These are phyloP conservation scores for Sceloporus tristichus DNA, from an alignment of 2,113 vertebrate genomes.

Conservation along the genomic window DNA sequence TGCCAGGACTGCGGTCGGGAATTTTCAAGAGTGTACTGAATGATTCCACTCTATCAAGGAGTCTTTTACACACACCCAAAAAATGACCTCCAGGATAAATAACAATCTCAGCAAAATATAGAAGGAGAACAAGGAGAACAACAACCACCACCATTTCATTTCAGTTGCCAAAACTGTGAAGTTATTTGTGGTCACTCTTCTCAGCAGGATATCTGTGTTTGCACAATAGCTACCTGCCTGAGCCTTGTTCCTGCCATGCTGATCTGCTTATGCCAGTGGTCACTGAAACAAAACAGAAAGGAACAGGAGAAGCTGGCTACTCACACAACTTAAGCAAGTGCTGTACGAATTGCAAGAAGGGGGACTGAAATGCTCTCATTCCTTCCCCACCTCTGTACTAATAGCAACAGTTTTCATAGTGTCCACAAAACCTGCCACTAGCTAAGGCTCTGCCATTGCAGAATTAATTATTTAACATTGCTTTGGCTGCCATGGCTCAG, in stretches of 20 bases:
- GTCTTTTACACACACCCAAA: not conserved
- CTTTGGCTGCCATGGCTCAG: no score
- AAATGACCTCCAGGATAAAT: not conserved
- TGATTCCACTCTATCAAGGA: not conserved
- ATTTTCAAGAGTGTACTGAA: not conserved
- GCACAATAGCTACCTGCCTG: not conserved
- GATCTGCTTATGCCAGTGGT: not conserved
- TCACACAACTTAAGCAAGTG: not conserved
- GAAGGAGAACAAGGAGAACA: not conserved
- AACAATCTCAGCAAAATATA: not conserved
- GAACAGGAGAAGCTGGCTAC: not conserved
- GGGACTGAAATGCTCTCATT: not conserved
- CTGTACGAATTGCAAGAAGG: not conserved
- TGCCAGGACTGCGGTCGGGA: not conserved
- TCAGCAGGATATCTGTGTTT: not conserved
- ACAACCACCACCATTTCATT: not conserved
- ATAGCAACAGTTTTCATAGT: not conserved
- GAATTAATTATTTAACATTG: no score
- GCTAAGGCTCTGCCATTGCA: no score
- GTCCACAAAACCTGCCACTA: not conserved
- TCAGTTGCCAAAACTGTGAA: slow-evolving; percentile 1
- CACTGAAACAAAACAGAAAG: not conserved
- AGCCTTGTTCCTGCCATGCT: not conserved
- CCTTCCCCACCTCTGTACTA: not conserved
- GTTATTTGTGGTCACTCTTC: slow-evolving; percentile 2